A percentile compares a stretch with the other conserved stretches of the same genome.
These are phyloP conservation scores for Hemistola chrysoprasaria DNA, from an alignment of 2,888 invertebrate genomes.

Conservation along the genomic window DNA sequence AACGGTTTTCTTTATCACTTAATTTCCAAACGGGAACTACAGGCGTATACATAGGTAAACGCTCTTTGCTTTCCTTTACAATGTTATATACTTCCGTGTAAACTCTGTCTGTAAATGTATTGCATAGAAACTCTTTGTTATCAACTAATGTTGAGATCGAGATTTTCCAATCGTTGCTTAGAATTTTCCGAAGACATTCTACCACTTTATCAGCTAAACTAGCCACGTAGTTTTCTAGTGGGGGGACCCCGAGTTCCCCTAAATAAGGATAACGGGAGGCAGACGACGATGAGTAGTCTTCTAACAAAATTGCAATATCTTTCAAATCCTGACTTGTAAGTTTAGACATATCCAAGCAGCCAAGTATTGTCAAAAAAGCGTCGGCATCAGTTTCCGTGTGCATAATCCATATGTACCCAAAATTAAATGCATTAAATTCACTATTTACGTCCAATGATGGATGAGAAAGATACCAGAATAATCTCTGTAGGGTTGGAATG, in stretches of 20 bases:
- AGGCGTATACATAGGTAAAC: slow-evolving; percentile 45
- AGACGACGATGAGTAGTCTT: too few species aligned
- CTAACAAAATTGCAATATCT: slow-evolving; percentile 46
- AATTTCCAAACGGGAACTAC: slow-evolving; percentile 52
- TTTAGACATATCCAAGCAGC: slow-evolving; percentile 58
- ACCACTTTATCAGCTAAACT: slow-evolving; percentile 55
- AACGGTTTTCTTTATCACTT: too few species aligned
- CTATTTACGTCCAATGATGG: slow-evolving; percentile 52
- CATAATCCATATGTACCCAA: slow-evolving; percentile 64
- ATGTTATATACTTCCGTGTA: slow-evolving; percentile 52
- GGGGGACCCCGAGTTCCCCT: too few species aligned
- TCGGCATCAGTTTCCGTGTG: slow-evolving; percentile 50
- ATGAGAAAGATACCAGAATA: slow-evolving; percentile 71
- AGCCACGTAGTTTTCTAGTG: slow-evolving; percentile 40
- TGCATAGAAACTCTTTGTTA: slow-evolving; percentile 38
- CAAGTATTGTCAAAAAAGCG: slow-evolving; percentile 54
- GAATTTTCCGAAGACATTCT: slow-evolving; percentile 47
- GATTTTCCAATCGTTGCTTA: slow-evolving; percentile 32
- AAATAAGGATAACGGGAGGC: too few species aligned
- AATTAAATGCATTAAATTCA: slow-evolving; percentile 62
- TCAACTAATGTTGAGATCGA: slow-evolving; percentile 30
- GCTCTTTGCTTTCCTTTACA: slow-evolving; percentile 43
- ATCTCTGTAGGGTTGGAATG: slow-evolving; percentile 50
- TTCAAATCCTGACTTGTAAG: slow-evolving; percentile 43
- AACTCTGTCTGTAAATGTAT: slow-evolving; percentile 55